These are phyloP conservation scores for Drosophila nikananu DNA, from an alignment of 1,140 invertebrate genomes.

Conservation along the genomic window DNA sequence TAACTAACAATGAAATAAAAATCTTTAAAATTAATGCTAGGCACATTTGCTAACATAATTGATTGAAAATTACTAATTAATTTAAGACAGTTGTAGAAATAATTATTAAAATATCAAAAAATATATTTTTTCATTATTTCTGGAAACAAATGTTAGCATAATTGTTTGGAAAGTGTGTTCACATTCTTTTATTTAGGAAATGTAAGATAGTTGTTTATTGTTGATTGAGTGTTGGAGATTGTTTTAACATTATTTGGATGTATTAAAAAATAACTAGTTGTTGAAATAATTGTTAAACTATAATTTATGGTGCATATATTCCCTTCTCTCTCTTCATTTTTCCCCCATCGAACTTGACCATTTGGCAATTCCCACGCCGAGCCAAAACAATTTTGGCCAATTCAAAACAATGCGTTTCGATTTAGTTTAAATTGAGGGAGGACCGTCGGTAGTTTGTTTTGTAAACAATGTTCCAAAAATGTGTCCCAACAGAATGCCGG, in stretches of 20 bases:
- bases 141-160: neutral
- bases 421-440: slow-evolving; percentile 67
- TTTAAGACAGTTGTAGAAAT: neutral
- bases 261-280: neutral
- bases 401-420: slow-evolving; percentile 56
- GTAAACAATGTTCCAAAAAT: slow-evolving; percentile 79
- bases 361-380: slow-evolving; percentile 55
- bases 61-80: neutral
- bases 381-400: slow-evolving; percentile 12
- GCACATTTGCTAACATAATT: neutral
- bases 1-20: too few species aligned
- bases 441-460: slow-evolving; percentile 63
- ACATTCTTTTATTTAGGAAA: neutral
- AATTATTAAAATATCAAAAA: neutral
- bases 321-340: neutral
- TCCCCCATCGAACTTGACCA: neutral
- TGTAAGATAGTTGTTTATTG: neutral
- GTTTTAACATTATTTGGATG: neutral
- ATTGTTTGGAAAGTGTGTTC: neutral
- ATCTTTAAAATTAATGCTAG: neutral
- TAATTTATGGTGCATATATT: neutral
- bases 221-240: neutral
- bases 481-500: slow-evolving; percentile 43
- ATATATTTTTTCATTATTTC: neutral
- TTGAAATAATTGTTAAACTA: neutral